Percentiles rank a stretch among this genome's conserved stretches.
These are phyloP conservation scores for Diachrysia chrysitis DNA, from an alignment of 2,888 invertebrate species.

Conservation along the genomic window DNA sequence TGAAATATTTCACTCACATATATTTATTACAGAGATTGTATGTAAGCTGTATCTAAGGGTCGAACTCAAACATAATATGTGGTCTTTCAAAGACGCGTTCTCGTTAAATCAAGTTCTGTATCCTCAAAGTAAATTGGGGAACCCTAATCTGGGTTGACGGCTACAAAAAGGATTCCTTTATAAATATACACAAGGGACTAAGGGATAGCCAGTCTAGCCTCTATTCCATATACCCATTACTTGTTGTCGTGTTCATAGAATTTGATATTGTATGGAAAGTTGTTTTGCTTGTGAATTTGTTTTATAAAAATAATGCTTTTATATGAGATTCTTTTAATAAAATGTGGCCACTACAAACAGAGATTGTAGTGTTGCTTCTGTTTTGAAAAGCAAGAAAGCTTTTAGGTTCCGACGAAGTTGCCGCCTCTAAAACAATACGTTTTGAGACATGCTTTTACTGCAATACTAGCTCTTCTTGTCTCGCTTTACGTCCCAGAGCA, in stretches of 20 bases:
- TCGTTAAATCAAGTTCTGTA: slow-evolving; percentile 23
- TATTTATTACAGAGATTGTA: neutral
- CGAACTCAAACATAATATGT: slow-evolving; percentile 14
- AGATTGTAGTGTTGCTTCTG: no score
- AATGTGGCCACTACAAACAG: no score
- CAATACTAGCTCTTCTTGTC: neutral
- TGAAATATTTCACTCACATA: neutral
- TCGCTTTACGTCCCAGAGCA: neutral
- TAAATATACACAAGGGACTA: slow-evolving; percentile 28
- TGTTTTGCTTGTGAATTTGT: slow-evolving; percentile 35
- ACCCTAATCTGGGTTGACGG: slow-evolving; percentile 44
- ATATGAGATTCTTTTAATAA: no score
- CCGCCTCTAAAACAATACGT: neutral
- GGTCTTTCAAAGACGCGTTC: slow-evolving; percentile 11
- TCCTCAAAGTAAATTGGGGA: slow-evolving; percentile 34
- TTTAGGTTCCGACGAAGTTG: neutral
- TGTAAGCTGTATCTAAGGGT: slow-evolving; percentile 1
- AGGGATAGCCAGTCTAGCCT: slow-evolving; percentile 23
- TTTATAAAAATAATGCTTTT: no score
- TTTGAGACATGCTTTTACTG: neutral
- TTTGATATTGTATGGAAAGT: slow-evolving; percentile 23
- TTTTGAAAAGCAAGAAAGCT: neutral
- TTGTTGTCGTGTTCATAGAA: slow-evolving; percentile 22
- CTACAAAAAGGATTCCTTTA: slow-evolving; percentile 38
- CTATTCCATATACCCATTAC: slow-evolving; percentile 19